Evolutionary conservation across 2,888 invertebrate species (phyloP).

Genomic region (Eulithis testata): DNA sequence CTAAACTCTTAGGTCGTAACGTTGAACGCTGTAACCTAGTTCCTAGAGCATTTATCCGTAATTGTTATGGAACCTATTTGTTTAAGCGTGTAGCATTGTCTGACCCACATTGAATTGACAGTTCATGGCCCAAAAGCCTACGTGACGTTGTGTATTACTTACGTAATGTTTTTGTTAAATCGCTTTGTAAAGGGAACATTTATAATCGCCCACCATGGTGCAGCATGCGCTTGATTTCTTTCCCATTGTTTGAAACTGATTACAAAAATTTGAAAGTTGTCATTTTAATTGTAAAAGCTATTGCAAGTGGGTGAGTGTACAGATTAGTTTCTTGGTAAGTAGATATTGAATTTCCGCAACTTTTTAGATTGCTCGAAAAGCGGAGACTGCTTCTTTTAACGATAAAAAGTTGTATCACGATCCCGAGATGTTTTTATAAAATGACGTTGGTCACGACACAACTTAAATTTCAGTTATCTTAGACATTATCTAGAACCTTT

Average conservation of each 20-base stretch:
- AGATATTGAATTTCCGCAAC: constrained; percentile 26
- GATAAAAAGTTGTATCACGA: too few relatives aligned
- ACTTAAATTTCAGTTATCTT: too few relatives aligned
- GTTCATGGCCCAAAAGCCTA: constrained; percentile 62
- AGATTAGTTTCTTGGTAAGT: constrained; percentile 27
- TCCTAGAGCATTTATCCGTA: constrained; percentile 25
- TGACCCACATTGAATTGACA: constrained; percentile 60
- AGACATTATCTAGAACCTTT: too few relatives aligned
- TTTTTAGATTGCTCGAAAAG: neutral
- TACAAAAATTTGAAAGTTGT: constrained; percentile 24
- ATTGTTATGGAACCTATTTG: constrained; percentile 29
- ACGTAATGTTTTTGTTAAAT: constrained; percentile 44
- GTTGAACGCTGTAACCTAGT: constrained; percentile 26
- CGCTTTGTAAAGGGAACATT: constrained; percentile 41
- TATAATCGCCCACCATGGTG: constrained; percentile 43
- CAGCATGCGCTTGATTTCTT: constrained; percentile 13
- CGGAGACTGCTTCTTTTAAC: too few relatives aligned
- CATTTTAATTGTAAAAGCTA: constrained; percentile 4
- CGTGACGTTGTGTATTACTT: constrained; percentile 52
- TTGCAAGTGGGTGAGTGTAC: constrained; percentile 6
- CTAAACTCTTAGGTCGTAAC: constrained; percentile 25
- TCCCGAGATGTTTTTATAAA: too few relatives aligned
- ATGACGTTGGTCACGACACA: too few relatives aligned
- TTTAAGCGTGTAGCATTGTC: constrained; percentile 42
- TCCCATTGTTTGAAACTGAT: constrained; percentile 25